Evolutionary conservation across 2,797 vertebrate species (phyloP).

Genomic region (Hippocampus kuda): DNA sequence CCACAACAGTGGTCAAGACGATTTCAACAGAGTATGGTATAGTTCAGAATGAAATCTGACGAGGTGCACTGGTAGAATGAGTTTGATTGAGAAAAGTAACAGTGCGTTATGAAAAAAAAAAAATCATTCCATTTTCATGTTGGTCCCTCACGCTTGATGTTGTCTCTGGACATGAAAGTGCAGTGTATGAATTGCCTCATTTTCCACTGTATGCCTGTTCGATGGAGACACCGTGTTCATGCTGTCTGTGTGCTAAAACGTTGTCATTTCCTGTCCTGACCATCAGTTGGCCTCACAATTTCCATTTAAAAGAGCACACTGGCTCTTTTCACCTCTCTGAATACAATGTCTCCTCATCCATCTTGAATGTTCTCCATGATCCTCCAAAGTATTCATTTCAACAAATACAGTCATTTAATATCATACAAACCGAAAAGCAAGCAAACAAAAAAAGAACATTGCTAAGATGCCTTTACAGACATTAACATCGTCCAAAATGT

Average conservation of each 20-base stretch:
- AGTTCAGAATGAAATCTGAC: too few species aligned
- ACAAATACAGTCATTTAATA: not conserved
- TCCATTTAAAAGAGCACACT: constrained; percentile 48
- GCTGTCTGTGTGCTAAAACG: constrained; percentile 13
- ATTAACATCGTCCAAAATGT: not conserved
- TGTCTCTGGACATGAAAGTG: constrained; percentile 7
- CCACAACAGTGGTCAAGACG: too few species aligned
- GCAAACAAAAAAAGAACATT: not conserved
- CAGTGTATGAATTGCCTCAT: constrained; percentile 7
- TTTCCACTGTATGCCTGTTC: constrained; percentile 8
- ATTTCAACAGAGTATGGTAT: too few species aligned
- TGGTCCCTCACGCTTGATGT: not conserved
- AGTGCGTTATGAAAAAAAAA: not conserved
- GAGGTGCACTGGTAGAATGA: not conserved
- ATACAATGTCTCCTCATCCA: constrained; percentile 13
- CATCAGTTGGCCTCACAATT: constrained; percentile 44
- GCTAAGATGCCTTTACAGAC: not conserved
- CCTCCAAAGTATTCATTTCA: not conserved
- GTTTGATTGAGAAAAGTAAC: not conserved
- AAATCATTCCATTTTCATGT: not conserved
- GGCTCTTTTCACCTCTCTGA: constrained; percentile 15
- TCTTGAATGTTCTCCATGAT: constrained; percentile 15
- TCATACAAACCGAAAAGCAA: not conserved
- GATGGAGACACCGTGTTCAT: constrained; percentile 30
- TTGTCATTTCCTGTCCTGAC: constrained; percentile 44